Conservation (phyloP, 2,797 vertebrate species). For the Sebastiscus albofasciatus region DNA sequence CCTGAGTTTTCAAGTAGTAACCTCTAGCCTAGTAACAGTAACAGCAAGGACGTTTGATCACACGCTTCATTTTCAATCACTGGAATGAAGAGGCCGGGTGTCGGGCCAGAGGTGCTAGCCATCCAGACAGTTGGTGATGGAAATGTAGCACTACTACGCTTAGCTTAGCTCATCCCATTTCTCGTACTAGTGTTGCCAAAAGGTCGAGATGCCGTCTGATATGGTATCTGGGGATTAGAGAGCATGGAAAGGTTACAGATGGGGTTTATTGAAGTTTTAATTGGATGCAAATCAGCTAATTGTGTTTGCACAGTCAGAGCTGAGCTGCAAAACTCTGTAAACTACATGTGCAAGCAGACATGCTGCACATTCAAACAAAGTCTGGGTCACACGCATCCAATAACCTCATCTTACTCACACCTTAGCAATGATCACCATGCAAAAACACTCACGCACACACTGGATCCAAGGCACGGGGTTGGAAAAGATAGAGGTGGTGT, state of each 20-base stretch:
- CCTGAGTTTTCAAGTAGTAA: conserved; percentile 27
- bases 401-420: conserved; percentile 63
- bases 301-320: conserved; percentile 36
- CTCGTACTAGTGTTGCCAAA: conserved; percentile 49
- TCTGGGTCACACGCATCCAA: conserved; percentile 30
- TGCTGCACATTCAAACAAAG: conserved; percentile 31
- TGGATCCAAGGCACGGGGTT: conserved; percentile 17
- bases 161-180: conserved; percentile 46
- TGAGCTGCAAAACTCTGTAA: conserved; percentile 4
- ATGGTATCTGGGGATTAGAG: conserved; percentile 39
- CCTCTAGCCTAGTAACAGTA: conserved; percentile 41
- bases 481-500: conserved; percentile 35
- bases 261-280: conserved; percentile 51
- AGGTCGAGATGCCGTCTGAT: conserved; percentile 49
- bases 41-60: conserved; percentile 27
- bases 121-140: conserved; percentile 49
- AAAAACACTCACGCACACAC: conserved; percentile 10
- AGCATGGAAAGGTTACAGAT: conserved; percentile 51
- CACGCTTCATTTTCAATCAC: conserved; percentile 53
- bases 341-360: conserved; percentile 8
- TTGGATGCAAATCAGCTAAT: conserved; percentile 66
- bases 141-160: conserved; percentile 54
- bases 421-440: conserved; percentile 54
- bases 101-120: conserved; percentile 46
- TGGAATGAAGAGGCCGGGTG: conserved; percentile 29